Evolutionary conservation across 2,888 invertebrate species (phyloP).

Genomic region (Halocaridina rubra): DNA sequence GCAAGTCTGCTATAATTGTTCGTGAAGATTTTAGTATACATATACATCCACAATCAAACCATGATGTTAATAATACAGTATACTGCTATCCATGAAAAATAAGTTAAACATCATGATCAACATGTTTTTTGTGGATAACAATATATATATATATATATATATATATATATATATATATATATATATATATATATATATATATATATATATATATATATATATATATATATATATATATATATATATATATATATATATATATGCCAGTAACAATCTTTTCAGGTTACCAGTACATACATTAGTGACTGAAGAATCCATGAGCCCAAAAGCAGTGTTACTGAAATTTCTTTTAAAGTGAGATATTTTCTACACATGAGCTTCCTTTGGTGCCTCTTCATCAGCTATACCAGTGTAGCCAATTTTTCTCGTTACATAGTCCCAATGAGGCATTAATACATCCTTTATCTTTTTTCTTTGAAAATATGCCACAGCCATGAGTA

Average conservation of each 20-base stretch:
- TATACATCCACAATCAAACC: no score
- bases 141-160: no score
- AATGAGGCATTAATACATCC: conserved; percentile 63
- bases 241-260: conserved; percentile 18
- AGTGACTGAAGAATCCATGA: not conserved
- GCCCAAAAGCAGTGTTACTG: not conserved
- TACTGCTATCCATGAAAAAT: no score
- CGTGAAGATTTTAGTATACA: no score
- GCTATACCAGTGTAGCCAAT: conserved; percentile 63
- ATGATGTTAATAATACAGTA: no score
- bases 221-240: conserved; percentile 1
- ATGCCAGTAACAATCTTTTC: not conserved
- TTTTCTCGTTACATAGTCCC: conserved; percentile 65
- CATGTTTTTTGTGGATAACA: no score
- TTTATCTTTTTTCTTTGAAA: conserved; percentile 44
- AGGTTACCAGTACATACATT: not conserved
- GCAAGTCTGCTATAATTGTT: no score
- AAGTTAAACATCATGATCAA: no score
- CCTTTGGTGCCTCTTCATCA: conserved; percentile 57
- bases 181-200: not conserved
- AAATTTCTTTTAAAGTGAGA: not conserved
- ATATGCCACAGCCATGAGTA: conserved; percentile 51
- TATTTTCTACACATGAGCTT: conserved; percentile 53
- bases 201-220: not conserved
- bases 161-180: not conserved